phyloP scores from a whole-genome alignment of 2,888 invertebrate genomes.

The Stenodera caucasica region DNA sequence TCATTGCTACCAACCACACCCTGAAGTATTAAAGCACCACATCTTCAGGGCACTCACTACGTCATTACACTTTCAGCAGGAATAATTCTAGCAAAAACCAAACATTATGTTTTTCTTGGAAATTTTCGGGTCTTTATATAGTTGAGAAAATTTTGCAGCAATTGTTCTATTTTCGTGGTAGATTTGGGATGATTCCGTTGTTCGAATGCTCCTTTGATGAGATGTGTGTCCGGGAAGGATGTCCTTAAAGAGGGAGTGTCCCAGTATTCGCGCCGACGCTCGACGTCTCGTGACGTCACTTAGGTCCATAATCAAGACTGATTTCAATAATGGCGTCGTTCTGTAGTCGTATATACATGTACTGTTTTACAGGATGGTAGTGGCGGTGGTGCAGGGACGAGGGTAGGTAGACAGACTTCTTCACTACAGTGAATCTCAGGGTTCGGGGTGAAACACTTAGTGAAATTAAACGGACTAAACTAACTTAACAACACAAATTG shows the following conservation, averaged over 20 bases:
- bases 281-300: constrained; percentile 55
- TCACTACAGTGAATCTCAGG: constrained; percentile 50
- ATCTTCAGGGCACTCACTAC: constrained; percentile 19
- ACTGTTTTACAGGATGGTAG: constrained; percentile 24
- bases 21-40: constrained; percentile 41
- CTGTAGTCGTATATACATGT: constrained; percentile 28
- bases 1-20: constrained; percentile 48
- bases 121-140: too few relatives aligned
- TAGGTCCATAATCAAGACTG: constrained; percentile 55
- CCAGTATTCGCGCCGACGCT: constrained; percentile 51
- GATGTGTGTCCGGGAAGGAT: constrained; percentile 15
- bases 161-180: neutral
- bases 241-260: constrained; percentile 46
- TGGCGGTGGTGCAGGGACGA: too few relatives aligned
- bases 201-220: neutral
- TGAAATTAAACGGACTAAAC: constrained; percentile 53
- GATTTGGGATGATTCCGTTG: too few relatives aligned
- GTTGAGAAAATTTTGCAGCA: too few relatives aligned
- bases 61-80: constrained; percentile 7
- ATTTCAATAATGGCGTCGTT: constrained; percentile 58
- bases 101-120: too few relatives aligned
- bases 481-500: constrained; percentile 50
- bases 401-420: constrained; percentile 26
- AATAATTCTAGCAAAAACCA: neutral
- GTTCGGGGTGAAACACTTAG: constrained; percentile 52